Evolutionary conservation across 2,113 vertebrate species (phyloP), one percentile per base, ranked within the genome.

Genomic region (Vulpes vulpes): DNA sequence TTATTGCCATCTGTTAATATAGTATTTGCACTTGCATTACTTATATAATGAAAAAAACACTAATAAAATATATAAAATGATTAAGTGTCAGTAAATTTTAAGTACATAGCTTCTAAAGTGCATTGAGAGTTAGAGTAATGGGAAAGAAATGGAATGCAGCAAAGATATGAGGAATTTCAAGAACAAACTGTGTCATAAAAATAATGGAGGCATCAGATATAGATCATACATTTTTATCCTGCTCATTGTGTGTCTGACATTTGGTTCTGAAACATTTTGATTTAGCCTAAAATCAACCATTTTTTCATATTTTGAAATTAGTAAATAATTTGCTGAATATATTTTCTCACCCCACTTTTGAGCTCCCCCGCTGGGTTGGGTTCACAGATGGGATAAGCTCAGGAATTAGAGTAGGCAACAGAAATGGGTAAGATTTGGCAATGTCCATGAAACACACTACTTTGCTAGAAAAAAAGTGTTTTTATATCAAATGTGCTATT

Each of bases 221-320:
- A 59, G 51, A 64, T 64, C 53, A 78, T 55, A 73, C 14, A 76
- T 59, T 89, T 73, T 93, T 73, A 64, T 88, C 22, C 22, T 84
- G 69, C 60, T 91, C 96, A 51, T 91, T 25, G 9, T 90, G 43
- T 57, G 51, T 22, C 60, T 83, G 51, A 91, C 69, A 93, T 91
- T 95, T 96, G 49, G 20, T 93, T 78, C 12, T 53, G 32, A 4
- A 12, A 57, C 53, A n/a, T 91, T 91, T 92, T 92, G 43, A 90
- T 93, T 91, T 85, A 96, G 59, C 5, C 22, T 57, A 79, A 96
- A 95, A 38, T 8, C 2, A 88, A 49, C 76, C 10, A 84, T 64
- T 60, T 83, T 73, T 89, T 74, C 17, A 49, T 78, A 94, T 73
- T 94, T 86, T 92, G 57, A 96, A 96, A 89, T 96, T 84, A 43